Percentiles rank a stretch among this genome's conserved stretches.
These are phyloP conservation scores for Aphrocallistes beatrix DNA, from an alignment of 37 sponge, comb jelly and placozoan species.

Conservation along the genomic window DNA sequence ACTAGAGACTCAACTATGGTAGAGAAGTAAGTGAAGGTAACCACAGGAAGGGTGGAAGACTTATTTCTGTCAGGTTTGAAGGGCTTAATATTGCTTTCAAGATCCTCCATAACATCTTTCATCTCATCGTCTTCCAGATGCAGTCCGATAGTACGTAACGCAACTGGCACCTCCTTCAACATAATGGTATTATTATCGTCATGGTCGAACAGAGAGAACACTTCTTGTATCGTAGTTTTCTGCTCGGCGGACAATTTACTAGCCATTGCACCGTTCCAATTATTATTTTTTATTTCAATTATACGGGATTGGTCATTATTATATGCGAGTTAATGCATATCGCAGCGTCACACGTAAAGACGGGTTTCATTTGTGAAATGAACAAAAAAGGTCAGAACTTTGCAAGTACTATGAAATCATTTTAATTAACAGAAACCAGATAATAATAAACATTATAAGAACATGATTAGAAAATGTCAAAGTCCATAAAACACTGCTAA, in stretches of 20 bases:
- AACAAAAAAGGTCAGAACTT: background rate
- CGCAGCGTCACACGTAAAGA: background rate
- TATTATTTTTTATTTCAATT: too few relatives aligned
- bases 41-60: background rate
- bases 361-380: background rate
- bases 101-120: background rate
- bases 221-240: background rate
- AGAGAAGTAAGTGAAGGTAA: background rate
- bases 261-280: too few relatives aligned
- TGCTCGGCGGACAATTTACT: background rate
- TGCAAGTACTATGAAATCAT: background rate
- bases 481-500: background rate
- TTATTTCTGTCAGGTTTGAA: background rate
- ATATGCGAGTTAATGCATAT: background rate
- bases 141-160: background rate
- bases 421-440: background rate
- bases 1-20: background rate
- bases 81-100: background rate
- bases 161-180: background rate
- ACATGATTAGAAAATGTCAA: background rate
- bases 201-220: slow-evolving; percentile 4
- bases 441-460: background rate
- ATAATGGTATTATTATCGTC: background rate
- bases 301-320: background rate
- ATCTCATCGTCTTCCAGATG: background rate